Conservation (phyloP, 92 coral and sea anemone genomes). For the Micromussa lordhowensis region DNA sequence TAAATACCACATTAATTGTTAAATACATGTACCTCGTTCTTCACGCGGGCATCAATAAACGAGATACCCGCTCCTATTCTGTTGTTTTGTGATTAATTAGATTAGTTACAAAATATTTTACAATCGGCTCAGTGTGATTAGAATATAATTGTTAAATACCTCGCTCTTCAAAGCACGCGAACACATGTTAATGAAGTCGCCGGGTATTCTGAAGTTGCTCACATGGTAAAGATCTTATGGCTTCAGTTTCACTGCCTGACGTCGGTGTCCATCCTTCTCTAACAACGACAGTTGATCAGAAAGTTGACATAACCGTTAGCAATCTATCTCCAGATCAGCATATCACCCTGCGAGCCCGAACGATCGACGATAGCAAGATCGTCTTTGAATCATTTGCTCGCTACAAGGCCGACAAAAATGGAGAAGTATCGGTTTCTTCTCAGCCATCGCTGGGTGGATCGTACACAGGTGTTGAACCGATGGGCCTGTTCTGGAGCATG, state of each 20-base stretch:
- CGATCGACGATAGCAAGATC: slow-evolving; percentile 43
- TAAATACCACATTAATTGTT: too few species aligned
- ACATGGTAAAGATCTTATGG: too few species aligned
- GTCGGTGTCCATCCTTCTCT: slow-evolving; percentile 3
- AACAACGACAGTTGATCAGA: slow-evolving; percentile 35
- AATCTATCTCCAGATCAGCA: slow-evolving; percentile 22
- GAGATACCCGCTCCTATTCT: too few species aligned
- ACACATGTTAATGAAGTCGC: too few species aligned
- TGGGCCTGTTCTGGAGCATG: slow-evolving; percentile 64
- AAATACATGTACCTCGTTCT: too few species aligned
- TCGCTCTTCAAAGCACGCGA: too few species aligned
- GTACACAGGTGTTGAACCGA: slow-evolving; percentile 55
- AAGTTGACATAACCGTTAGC: slow-evolving; percentile 33
- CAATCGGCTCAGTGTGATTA: too few species aligned
- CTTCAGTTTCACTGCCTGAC: background rate
- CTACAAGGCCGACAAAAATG: slow-evolving; percentile 47
- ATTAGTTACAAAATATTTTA: too few species aligned
- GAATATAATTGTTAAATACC: too few species aligned
- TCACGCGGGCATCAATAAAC: too few species aligned
- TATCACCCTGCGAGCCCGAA: slow-evolving; percentile 37
- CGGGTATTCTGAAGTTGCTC: too few species aligned
- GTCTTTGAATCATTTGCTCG: slow-evolving; percentile 49
- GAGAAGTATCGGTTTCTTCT: slow-evolving; percentile 38
- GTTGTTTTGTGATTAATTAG: too few species aligned
- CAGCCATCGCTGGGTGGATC: slow-evolving; percentile 49